These are phyloP conservation scores for Lophura nycthemera DNA, from an alignment of 2,113 vertebrate genomes.

Conservation along the genomic window DNA sequence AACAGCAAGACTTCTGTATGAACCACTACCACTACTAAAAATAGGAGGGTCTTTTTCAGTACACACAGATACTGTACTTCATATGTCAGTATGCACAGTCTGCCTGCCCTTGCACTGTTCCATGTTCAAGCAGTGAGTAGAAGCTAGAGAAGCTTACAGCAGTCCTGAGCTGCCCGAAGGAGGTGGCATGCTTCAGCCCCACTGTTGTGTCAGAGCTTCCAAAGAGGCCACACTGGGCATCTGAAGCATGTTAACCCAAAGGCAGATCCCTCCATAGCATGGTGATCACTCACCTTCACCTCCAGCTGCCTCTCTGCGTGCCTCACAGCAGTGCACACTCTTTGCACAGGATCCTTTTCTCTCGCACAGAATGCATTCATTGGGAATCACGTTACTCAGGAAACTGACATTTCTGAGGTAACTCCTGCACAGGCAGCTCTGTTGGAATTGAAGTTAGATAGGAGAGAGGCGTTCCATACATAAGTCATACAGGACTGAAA, in stretches of 20 bases:
- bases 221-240: not conserved
- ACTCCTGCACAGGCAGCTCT: accelerated
- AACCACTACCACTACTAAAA: not conserved
- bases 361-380: accelerated
- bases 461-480: accelerated
- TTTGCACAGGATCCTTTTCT: accelerated
- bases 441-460: accelerated
- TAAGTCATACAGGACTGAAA: accelerated
- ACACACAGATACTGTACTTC: not conserved
- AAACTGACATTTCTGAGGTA: accelerated
- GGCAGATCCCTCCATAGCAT: not conserved
- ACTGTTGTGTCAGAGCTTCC: accelerated
- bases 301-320: not conserved
- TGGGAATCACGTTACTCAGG: accelerated
- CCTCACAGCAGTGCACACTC: accelerated
- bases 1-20: not conserved
- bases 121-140: not conserved
- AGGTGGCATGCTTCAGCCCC: not conserved
- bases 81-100: accelerated
- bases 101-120: not conserved
- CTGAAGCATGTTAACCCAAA: not conserved
- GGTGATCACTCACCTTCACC: not conserved
- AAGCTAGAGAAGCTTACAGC: not conserved
- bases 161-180: not conserved
- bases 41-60: not conserved